Evolutionary conservation across 2,113 vertebrate species (phyloP).

Genomic region (Ancistrus triradiatus): DNA sequence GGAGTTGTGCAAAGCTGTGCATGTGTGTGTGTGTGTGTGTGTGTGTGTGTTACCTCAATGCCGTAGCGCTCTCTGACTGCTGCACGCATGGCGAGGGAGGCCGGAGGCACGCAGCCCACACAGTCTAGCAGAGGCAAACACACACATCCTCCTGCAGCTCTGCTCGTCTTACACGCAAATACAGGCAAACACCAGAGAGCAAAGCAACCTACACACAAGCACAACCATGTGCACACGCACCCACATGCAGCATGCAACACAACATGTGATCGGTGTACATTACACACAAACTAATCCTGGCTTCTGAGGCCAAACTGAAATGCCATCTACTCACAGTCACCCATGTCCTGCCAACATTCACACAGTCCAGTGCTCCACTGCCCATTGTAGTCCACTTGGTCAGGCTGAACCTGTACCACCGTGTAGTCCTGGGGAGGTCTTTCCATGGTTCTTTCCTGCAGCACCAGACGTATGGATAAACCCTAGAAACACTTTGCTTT

Average conservation of each 20-base stretch:
- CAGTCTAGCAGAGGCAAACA: slow-evolving; percentile 65
- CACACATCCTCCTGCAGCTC: slow-evolving; percentile 51
- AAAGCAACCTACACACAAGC: slow-evolving; percentile 25
- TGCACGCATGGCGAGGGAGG: slow-evolving; percentile 64
- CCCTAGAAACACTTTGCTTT: too few species aligned
- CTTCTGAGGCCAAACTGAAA: too few species aligned
- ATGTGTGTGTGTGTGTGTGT: too few species aligned
- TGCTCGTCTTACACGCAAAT: slow-evolving; percentile 65
- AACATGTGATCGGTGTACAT: not conserved
- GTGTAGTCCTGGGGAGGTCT: slow-evolving; percentile 29
- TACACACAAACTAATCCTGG: too few species aligned
- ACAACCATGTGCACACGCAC: not conserved
- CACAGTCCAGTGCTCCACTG: slow-evolving; percentile 68
- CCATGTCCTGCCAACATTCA: slow-evolving; percentile 63
- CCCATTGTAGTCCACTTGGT: slow-evolving; percentile 3
- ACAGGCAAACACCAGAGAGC: slow-evolving; percentile 70
- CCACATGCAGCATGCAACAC: not conserved
- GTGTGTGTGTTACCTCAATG: slow-evolving; percentile 54
- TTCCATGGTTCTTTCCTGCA: not conserved
- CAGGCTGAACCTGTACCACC: slow-evolving; percentile 54
- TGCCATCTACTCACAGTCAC: slow-evolving; percentile 57
- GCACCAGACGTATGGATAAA: not conserved
- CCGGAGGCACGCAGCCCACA: slow-evolving; percentile 58
- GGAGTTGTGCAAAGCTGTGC: too few species aligned
- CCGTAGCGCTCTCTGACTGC: slow-evolving; percentile 63